A percentile compares a stretch with the other conserved stretches of the same genome.
Conservation (phyloP, 1,140 invertebrate genomes). For the Atta cephalotes region DNA sequence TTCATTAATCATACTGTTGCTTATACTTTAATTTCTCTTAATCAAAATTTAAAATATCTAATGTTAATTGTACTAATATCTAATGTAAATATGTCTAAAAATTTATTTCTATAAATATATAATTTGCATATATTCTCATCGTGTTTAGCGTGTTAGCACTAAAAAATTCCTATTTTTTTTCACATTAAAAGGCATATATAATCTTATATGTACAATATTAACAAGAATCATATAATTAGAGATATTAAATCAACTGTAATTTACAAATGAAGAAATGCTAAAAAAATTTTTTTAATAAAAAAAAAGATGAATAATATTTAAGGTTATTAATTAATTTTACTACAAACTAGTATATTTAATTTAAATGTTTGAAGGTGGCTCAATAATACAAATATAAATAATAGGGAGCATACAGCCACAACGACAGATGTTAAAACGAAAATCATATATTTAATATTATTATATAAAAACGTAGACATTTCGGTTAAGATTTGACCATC, state of each 20-base stretch:
- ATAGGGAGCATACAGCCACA: too few species aligned
- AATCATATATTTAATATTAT: too few species aligned
- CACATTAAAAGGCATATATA: neutral
- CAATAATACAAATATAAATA: too few species aligned
- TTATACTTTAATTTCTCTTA: neutral
- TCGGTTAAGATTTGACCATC: too few species aligned
- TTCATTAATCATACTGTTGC: conserved; percentile 14
- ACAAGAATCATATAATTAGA: neutral
- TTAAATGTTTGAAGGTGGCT: too few species aligned
- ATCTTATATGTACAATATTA: neutral
- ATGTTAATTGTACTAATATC: neutral
- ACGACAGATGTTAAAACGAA: too few species aligned
- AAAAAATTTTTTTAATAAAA: neutral
- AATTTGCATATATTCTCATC: conserved; percentile 11
- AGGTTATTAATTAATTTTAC: neutral
- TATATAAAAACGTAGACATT: too few species aligned
- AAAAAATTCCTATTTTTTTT: neutral
- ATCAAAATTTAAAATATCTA: conserved; percentile 16
- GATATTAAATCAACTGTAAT: neutral
- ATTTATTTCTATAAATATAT: conserved; percentile 15
- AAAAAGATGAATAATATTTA: conserved; percentile 19
- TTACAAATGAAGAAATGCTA: neutral
- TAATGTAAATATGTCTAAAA: conserved; percentile 7
- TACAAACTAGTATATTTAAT: neutral
- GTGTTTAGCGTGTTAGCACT: neutral